Percentiles rank a stretch among this genome's conserved stretches.
Conservation (phyloP, 2,888 invertebrate genomes). For the Synergus gifuensis region DNA sequence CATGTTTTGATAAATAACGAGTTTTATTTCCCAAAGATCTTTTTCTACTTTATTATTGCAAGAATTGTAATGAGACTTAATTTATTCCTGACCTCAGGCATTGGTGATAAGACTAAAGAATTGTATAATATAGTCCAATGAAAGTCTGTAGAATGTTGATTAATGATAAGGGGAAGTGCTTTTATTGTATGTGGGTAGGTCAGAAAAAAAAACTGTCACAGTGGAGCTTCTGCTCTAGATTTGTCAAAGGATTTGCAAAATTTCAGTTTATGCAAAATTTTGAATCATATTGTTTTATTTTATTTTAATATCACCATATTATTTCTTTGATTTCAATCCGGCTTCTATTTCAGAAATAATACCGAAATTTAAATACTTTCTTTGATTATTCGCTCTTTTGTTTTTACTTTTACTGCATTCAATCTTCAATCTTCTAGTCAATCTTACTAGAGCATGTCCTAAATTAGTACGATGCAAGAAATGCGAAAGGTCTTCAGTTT, state of each 20-base stretch:
- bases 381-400: too few relatives aligned
- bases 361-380: too few relatives aligned
- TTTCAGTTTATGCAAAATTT: neutral
- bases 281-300: neutral
- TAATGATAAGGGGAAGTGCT: slow-evolving; percentile 59
- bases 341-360: too few relatives aligned
- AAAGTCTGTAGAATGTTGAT: slow-evolving; percentile 64
- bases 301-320: neutral
- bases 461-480: neutral
- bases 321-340: too few relatives aligned
- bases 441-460: neutral
- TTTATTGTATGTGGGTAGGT: slow-evolving; percentile 57
- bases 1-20: slow-evolving; percentile 72
- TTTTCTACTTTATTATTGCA: neutral
- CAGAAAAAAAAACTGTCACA: neutral
- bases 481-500: neutral
- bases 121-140: slow-evolving; percentile 52
- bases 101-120: slow-evolving; percentile 45
- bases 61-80: slow-evolving; percentile 45
- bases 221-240: neutral
- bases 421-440: neutral
- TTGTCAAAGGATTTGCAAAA: too few relatives aligned
- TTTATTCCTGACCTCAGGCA: slow-evolving; percentile 46
- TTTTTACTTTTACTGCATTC: neutral
- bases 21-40: neutral